Base-by-base conservation (phyloP, 2,113 vertebrate species). In the Larimichthys polyactis region DNA sequence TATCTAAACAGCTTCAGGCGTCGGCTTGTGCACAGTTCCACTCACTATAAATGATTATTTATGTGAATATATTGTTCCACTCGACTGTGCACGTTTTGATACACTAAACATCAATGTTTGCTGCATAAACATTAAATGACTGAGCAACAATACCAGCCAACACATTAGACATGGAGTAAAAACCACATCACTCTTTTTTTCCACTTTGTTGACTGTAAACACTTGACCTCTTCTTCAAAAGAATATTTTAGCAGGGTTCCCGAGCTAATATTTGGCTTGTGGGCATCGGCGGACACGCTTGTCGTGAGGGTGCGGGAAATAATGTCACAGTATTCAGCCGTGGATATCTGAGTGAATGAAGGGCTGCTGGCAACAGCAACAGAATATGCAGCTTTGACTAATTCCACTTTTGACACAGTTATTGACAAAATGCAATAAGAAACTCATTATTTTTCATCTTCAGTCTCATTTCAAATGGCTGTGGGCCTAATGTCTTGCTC, bases 381-480 rank as follows among this genome's bases (percentile, higher is more conserved):
- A 78, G 92, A 94, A 93, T 92, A 85, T 76, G 87, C 83, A 94
- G 94, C 95, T 95, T 94, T 94, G 93, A 95, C 95, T 95, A 95
- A 95, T 95, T 95, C 94, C 93, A 94, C 92, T 95, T 95, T 95
- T 94, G 94, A 95, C 95, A 94, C 94, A 95, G 90, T 92, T 94
- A 95, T 95, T 95, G 93, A 95, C 94, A 94, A 92, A 94, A 92
- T 80, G 93, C 93, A 95, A 94, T 95, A 93, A 94, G 93, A 93
- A 95, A 94, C 90, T 95, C 93, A 95, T 95, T 95, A 95, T 94
- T 94, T 94, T 93, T 91, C 90, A 92, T 92, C 90, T 92, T 89
- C 88, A 85, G 92, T 87, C 90, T 91, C 87, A 93, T 94, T 94
- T 94, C 83, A 86, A 81, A 90, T 81, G 71, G 94, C 90, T 69